phyloP scores from a whole-genome alignment of 2,888 invertebrate genomes.

The Folsomia candida region DNA sequence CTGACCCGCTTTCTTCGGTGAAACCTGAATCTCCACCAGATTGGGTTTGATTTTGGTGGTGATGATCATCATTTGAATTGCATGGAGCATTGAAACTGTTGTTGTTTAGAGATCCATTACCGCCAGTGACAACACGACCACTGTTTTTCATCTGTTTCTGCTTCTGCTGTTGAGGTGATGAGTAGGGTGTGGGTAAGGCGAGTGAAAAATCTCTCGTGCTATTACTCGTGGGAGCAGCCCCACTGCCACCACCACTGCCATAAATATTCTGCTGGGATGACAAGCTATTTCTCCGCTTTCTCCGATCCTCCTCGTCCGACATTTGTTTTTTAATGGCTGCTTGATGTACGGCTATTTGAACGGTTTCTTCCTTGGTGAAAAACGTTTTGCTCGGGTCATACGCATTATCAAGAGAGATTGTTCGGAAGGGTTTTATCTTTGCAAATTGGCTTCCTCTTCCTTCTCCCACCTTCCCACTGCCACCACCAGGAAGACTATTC shows the following conservation, averaged over 20 bases:
- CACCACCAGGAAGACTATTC: background rate
- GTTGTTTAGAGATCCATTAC: background rate
- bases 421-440: slow-evolving; percentile 48
- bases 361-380: slow-evolving; percentile 54
- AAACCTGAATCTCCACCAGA: slow-evolving; percentile 34
- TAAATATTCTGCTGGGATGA: slow-evolving; percentile 20
- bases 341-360: slow-evolving; percentile 55
- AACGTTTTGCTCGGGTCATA: slow-evolving; percentile 54
- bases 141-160: background rate
- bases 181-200: slow-evolving; percentile 44
- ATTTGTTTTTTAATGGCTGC: slow-evolving; percentile 56
- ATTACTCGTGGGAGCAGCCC: slow-evolving; percentile 4
- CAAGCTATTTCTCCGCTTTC: slow-evolving; percentile 44
- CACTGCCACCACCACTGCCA: background rate
- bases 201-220: slow-evolving; percentile 32
- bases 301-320: slow-evolving; percentile 53
- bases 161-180: slow-evolving; percentile 23
- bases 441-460: background rate
- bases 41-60: slow-evolving; percentile 1
- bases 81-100: background rate
- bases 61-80: background rate
- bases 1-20: slow-evolving; percentile 39
- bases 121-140: too few relatives aligned
- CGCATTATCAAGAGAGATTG: slow-evolving; percentile 47
- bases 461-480: background rate